phyloP scores from a whole-genome alignment of 1,140 invertebrate species.

The Trinorchestia longiramus region DNA sequence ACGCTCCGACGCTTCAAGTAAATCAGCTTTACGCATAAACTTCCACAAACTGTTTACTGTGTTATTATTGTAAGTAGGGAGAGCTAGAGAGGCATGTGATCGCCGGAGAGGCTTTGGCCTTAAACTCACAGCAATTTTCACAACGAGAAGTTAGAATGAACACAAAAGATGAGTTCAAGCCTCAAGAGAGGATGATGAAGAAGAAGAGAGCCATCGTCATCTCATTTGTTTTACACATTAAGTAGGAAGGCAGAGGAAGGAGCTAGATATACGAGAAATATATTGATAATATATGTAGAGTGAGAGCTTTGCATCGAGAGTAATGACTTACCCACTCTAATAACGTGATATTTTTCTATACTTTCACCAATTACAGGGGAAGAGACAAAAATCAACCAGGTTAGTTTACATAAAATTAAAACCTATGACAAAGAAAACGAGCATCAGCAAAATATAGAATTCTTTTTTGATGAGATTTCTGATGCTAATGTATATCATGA shows the following conservation, averaged over 20 bases:
- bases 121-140: neutral
- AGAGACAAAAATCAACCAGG: conserved; percentile 46
- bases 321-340: conserved; percentile 25
- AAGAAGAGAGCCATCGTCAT: neutral
- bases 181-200: neutral
- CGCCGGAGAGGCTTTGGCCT: neutral
- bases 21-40: too few relatives aligned
- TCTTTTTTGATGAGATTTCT: neutral
- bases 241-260: neutral
- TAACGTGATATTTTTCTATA: conserved; percentile 47
- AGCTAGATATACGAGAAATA: conserved; percentile 35
- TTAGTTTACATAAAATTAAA: conserved; percentile 45
- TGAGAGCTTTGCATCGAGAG: conserved; percentile 16
- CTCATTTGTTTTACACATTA: neutral
- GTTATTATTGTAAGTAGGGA: neutral
- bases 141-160: neutral
- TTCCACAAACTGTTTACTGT: neutral
- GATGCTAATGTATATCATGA: neutral
- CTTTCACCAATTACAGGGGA: conserved; percentile 48
- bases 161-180: neutral
- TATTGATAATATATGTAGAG: conserved; percentile 10
- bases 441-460: conserved; percentile 28
- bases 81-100: neutral
- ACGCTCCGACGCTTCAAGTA: neutral
- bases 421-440: neutral